Evolutionary conservation across 2,797 vertebrate genomes (phyloP).

Genomic region (Gadopsis marmoratus): DNA sequence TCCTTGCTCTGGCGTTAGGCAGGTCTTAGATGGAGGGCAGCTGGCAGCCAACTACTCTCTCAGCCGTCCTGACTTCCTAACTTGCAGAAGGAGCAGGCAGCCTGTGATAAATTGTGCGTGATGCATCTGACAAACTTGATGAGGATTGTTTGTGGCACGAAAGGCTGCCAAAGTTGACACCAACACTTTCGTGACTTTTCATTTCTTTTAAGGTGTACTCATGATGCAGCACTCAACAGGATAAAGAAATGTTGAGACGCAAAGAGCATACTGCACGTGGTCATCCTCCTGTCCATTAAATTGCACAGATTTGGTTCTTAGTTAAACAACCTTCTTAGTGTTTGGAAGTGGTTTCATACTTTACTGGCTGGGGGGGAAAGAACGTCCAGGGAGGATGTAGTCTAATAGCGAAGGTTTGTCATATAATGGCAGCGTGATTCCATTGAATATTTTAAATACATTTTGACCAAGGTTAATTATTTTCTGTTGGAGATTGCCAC

Average conservation of each 20-base stretch:
- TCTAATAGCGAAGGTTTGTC: not conserved
- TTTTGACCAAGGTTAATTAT: not conserved
- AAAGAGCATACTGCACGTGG: not conserved
- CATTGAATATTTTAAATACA: not conserved
- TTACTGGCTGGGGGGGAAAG: not conserved
- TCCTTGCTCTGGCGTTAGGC: conserved; percentile 14
- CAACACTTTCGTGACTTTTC: not conserved
- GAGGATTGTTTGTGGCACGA: not conserved
- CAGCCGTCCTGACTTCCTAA: not conserved
- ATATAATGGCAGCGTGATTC: not conserved
- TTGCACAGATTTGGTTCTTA: not conserved
- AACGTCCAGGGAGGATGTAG: not conserved
- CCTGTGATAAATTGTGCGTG: conserved; percentile 3
- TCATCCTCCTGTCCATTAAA: not conserved
- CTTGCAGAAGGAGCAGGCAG: not conserved
- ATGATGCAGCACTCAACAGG: not conserved
- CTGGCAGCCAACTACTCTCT: conserved; percentile 11
- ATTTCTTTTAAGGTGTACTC: not conserved
- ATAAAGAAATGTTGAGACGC: not conserved
- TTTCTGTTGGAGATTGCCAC: not conserved
- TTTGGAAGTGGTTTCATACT: not conserved
- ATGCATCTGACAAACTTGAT: conserved; percentile 14
- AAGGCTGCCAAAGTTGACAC: not conserved
- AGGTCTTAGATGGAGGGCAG: conserved; percentile 30
- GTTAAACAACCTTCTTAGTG: not conserved